These are phyloP conservation scores for Glareola pratincola DNA, from an alignment of 2,113 vertebrate genomes.

Conservation along the genomic window DNA sequence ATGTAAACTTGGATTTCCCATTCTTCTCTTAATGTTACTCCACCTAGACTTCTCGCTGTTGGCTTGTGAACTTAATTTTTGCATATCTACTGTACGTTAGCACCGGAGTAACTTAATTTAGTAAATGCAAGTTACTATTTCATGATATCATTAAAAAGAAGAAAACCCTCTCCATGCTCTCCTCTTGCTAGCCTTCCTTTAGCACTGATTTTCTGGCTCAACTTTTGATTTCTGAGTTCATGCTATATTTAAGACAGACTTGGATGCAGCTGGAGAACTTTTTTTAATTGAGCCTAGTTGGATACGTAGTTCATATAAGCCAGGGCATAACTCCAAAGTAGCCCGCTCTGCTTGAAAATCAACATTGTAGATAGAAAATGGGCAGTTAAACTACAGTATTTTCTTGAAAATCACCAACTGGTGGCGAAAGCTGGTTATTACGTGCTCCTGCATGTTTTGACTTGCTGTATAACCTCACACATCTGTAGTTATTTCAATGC, in stretches of 20 bases:
- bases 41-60: background rate
- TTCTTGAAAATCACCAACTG: background rate
- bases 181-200: background rate
- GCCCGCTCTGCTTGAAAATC: background rate
- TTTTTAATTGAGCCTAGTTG: background rate
- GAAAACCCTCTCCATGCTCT: background rate
- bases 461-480: background rate
- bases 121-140: background rate
- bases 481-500: background rate
- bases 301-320: background rate
- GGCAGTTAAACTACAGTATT: background rate
- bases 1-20: background rate
- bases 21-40: background rate
- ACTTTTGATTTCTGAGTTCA: background rate
- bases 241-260: background rate
- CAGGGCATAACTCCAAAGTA: background rate
- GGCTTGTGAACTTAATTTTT: background rate
- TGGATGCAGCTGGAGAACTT: background rate
- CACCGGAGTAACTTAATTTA: background rate
- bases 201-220: background rate
- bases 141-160: background rate
- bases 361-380: background rate
- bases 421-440: background rate
- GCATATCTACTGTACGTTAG: background rate
- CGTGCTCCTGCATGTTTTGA: conserved; percentile 20